phyloP scores from a whole-genome alignment of 1,140 invertebrate species.

The Patella vulgata region DNA sequence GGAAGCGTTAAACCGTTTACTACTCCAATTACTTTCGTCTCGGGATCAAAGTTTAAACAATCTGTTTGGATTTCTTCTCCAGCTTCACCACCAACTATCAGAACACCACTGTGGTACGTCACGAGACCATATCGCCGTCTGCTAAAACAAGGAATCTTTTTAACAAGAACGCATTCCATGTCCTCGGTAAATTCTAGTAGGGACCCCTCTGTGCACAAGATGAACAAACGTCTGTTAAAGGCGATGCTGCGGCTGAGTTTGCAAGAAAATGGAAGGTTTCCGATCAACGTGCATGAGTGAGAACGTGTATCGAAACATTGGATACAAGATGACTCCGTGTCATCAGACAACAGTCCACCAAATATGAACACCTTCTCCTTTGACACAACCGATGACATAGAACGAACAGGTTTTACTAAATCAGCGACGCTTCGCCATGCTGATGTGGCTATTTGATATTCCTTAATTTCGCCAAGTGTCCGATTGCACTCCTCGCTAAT shows the following conservation, averaged over 20 bases:
- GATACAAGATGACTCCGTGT: constrained; percentile 42
- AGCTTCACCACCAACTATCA: constrained; percentile 42
- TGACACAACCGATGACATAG: constrained; percentile 44
- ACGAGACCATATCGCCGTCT: constrained; percentile 42
- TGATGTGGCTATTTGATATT: constrained; percentile 39
- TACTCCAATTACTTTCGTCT: constrained; percentile 21
- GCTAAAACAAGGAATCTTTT: constrained; percentile 38
- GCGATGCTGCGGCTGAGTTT: constrained; percentile 40
- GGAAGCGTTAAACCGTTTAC: constrained; percentile 34
- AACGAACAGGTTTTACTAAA: constrained; percentile 36
- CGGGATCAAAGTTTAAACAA: constrained; percentile 37
- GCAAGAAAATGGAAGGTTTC: constrained; percentile 36
- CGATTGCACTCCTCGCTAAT: constrained; percentile 34
- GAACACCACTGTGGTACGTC: constrained; percentile 34
- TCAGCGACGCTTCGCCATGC: constrained; percentile 35
- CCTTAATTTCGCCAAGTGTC: constrained; percentile 36
- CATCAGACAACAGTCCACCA: constrained; percentile 42
- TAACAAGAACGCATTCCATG: constrained; percentile 14
- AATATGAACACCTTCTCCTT: constrained; percentile 50
- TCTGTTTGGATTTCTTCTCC: constrained; percentile 36
- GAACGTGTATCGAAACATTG: constrained; percentile 45
- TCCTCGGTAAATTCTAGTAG: constrained; percentile 35
- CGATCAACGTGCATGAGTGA: constrained; percentile 23
- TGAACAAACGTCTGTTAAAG: constrained; percentile 39
- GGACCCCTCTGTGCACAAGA: constrained; percentile 47